These are phyloP conservation scores for Heterodera schachtii DNA, from an alignment of 1,140 invertebrate genomes.

Conservation along the genomic window DNA sequence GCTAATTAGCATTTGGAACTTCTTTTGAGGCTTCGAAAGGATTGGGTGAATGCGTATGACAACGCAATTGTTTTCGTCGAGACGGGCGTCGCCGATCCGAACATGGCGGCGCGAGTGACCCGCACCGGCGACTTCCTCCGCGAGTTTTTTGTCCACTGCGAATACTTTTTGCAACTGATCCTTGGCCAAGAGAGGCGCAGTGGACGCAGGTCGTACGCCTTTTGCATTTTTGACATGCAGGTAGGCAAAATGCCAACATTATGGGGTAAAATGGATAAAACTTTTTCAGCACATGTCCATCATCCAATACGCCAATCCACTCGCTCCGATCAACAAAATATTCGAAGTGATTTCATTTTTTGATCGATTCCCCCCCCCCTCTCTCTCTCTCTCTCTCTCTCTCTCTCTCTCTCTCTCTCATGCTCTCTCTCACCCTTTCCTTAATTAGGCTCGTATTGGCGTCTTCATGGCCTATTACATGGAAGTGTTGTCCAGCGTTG, in stretches of 20 bases:
- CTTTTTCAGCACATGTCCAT: constrained; percentile 6
- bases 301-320: constrained; percentile 50
- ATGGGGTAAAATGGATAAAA: neutral
- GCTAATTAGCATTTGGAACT: no score
- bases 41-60: constrained; percentile 47
- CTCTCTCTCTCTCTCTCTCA: no score
- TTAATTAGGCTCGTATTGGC: constrained; percentile 42
- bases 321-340: constrained; percentile 48
- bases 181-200: constrained; percentile 41
- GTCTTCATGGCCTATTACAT: constrained; percentile 54
- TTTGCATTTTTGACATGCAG: constrained; percentile 57
- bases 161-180: constrained; percentile 54
- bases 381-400: no score
- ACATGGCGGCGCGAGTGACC: constrained; percentile 24
- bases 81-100: constrained; percentile 46
- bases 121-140: constrained; percentile 42
- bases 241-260: constrained; percentile 16
- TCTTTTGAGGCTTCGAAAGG: constrained; percentile 16
- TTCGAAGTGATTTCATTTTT: constrained; percentile 39
- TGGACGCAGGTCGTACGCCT: constrained; percentile 44
- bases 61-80: constrained; percentile 55
- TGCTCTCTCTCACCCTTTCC: no score
- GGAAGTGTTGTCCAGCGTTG: constrained; percentile 49
- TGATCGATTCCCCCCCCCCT: neutral
- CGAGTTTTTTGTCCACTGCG: constrained; percentile 54